Evolutionary conservation across 2,888 invertebrate genomes (phyloP).

Genomic region (Alcis repandata): DNA sequence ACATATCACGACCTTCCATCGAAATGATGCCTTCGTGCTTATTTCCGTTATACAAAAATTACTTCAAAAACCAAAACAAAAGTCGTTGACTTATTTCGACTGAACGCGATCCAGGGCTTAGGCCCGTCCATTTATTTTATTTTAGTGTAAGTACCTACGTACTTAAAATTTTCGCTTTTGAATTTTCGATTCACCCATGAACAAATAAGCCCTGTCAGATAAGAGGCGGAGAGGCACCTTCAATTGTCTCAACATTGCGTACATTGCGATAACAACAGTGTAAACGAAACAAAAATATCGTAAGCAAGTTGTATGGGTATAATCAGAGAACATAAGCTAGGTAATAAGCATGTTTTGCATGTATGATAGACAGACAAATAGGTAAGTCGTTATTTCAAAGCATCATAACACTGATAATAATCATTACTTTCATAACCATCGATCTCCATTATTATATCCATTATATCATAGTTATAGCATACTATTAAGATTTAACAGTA

Average conservation of each 20-base stretch:
- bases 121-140: no score
- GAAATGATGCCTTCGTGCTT: no score
- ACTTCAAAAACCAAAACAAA: no score
- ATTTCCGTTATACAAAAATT: no score
- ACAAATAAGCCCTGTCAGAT: background rate
- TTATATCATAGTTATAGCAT: slow-evolving; percentile 18
- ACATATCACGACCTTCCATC: no score
- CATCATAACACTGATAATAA: slow-evolving; percentile 17
- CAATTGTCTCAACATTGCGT: background rate
- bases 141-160: no score
- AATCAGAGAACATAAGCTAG: background rate
- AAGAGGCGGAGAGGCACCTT: background rate
- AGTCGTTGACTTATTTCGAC: no score
- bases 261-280: background rate
- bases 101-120: no score
- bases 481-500: slow-evolving; percentile 34
- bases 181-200: background rate
- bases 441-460: slow-evolving; percentile 25
- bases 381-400: background rate
- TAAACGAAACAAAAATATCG: background rate
- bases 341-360: background rate
- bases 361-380: background rate
- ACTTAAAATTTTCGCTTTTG: background rate
- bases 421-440: slow-evolving; percentile 17
- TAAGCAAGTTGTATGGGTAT: background rate